phyloP scores from a whole-genome alignment of 2,888 invertebrate species.

The Polymixis lichenea region DNA sequence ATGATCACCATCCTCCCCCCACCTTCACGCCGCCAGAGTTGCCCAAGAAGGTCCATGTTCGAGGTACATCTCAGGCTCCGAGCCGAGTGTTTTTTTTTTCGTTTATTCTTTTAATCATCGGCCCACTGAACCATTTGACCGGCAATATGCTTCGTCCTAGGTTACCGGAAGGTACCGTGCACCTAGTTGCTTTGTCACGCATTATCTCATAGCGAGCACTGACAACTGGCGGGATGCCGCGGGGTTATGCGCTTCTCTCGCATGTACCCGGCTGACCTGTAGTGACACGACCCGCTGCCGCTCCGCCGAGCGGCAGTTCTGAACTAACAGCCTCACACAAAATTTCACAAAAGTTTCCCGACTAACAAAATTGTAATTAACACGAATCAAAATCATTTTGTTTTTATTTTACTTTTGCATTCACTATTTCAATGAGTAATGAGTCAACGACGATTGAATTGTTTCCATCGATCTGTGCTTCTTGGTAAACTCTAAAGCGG shows the following conservation, averaged over 20 bases:
- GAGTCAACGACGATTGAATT: conserved; percentile 70
- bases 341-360: conserved; percentile 52
- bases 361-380: conserved; percentile 62
- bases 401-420: conserved; percentile 81
- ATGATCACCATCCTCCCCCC: conserved; percentile 99
- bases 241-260: conserved; percentile 80
- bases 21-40: conserved; percentile 99
- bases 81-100: conserved; percentile 86
- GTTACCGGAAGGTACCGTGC: conserved; percentile 83
- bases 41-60: conserved; percentile 99
- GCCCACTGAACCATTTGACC: conserved; percentile 84
- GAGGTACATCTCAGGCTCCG: conserved; percentile 93
- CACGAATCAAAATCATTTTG: conserved; percentile 63
- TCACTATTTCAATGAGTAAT: conserved; percentile 75
- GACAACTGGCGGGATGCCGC: conserved; percentile 72
- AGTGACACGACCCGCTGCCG: conserved; percentile 75
- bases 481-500: conserved; percentile 91
- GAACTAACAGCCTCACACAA: conserved; percentile 62
- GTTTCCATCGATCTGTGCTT: conserved; percentile 86
- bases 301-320: conserved; percentile 73
- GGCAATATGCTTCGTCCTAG: conserved; percentile 86
- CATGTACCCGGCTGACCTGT: conserved; percentile 84
- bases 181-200: conserved; percentile 90
- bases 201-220: conserved; percentile 88
- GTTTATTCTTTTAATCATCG: conserved; percentile 84